These are phyloP conservation scores for Lacerta bilineata DNA, from an alignment of 2,797 vertebrate species.

Conservation along the genomic window DNA sequence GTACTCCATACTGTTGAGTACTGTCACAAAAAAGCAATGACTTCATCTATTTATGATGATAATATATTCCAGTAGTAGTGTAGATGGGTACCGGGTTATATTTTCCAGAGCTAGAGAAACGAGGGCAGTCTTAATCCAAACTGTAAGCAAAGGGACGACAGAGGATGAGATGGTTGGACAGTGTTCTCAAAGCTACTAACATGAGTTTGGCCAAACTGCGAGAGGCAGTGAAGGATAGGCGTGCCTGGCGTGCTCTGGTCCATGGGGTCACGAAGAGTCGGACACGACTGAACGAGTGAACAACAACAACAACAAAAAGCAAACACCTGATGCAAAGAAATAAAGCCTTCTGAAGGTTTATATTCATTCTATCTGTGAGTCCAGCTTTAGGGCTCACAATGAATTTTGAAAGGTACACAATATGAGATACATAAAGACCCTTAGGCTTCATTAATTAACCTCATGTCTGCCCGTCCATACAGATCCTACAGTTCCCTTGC, in stretches of 20 bases:
- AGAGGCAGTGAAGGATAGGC: no score
- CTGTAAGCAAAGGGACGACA: neutral
- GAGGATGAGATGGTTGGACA: no score
- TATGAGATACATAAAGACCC: neutral
- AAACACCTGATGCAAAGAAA: neutral
- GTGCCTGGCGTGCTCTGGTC: no score
- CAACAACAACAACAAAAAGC: neutral
- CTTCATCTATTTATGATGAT: neutral
- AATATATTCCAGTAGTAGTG: neutral
- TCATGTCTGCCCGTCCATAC: neutral
- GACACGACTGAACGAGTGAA: no score
- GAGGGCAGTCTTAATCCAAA: neutral
- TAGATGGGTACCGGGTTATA: neutral
- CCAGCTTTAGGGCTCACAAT: neutral
- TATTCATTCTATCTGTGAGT: neutral
- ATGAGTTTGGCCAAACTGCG: no score
- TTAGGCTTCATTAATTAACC: neutral
- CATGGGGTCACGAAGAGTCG: no score
- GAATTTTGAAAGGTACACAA: neutral
- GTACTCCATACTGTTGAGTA: no score
- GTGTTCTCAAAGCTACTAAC: no score
- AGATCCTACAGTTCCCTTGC: neutral
- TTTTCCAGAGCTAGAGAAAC: constrained; percentile 4
- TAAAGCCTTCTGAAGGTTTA: neutral
- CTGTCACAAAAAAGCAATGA: no score